A percentile compares a stretch with the other conserved stretches of the same genome.
Evolutionary conservation across 2,113 vertebrate genomes (phyloP).

Genomic region (Xenotilapia caudafasciata): DNA sequence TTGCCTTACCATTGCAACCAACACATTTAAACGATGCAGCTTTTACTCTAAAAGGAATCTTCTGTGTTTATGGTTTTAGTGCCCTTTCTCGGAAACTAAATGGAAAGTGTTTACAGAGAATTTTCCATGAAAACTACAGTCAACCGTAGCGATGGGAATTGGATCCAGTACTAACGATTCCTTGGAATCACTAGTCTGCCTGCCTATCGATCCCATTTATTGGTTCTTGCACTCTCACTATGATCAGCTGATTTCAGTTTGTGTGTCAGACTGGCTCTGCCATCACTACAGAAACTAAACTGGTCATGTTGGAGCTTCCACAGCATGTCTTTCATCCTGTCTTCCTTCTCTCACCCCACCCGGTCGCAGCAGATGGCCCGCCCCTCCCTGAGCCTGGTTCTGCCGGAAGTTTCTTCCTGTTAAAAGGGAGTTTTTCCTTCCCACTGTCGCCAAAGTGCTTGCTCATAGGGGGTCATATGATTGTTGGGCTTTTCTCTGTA

Average conservation of each 20-base stretch:
- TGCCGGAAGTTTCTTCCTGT: not conserved
- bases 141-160: not conserved
- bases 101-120: not conserved
- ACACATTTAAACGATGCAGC: not conserved
- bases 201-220: not conserved
- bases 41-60: not conserved
- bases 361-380: not conserved
- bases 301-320: not conserved
- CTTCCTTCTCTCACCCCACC: not conserved
- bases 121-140: not conserved
- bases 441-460: not conserved
- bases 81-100: not conserved
- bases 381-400: not conserved
- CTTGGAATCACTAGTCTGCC: not conserved
- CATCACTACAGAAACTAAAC: not conserved
- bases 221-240: not conserved
- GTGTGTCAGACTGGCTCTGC: not conserved
- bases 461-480: not conserved
- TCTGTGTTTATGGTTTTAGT: not conserved
- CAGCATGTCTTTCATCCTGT: not conserved
- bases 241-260: not conserved
- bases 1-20: not conserved
- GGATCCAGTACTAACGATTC: not conserved
- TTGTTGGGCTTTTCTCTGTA: not conserved
- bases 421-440: not conserved